Percentiles rank a stretch among this genome's conserved stretches.
These are phyloP conservation scores for Acrocephalus scirpaceus DNA, from an alignment of 2,797 vertebrate species.

Conservation along the genomic window DNA sequence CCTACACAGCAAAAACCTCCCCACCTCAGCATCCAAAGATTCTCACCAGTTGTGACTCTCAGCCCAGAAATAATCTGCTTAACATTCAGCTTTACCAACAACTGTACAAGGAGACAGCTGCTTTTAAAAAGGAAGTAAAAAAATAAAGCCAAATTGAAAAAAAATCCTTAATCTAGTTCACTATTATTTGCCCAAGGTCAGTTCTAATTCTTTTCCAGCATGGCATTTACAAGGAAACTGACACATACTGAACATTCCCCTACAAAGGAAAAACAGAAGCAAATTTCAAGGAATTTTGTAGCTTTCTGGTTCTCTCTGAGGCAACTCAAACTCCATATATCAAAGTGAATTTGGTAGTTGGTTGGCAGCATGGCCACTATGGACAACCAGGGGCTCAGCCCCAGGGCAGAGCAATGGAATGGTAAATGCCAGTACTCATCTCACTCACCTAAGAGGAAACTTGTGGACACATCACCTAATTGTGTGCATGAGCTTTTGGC, in stretches of 20 bases:
- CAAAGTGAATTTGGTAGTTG: neutral
- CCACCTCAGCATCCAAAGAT: neutral
- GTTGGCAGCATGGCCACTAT: accelerated
- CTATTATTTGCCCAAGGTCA: neutral
- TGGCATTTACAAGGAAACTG: neutral
- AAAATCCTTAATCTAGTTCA: neutral
- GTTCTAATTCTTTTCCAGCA: neutral
- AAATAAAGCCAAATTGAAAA: neutral
- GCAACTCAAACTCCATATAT: neutral
- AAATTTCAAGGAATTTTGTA: neutral
- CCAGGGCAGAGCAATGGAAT: accelerated
- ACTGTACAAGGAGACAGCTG: neutral
- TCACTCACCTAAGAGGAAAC: neutral
- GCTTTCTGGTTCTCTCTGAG: neutral
- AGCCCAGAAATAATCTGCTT: neutral
- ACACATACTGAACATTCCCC: neutral
- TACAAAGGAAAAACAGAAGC: neutral
- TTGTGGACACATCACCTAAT: neutral
- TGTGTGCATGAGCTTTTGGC: neutral
- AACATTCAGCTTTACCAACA: neutral
- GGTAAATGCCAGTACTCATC: neutral
- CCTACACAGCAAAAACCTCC: neutral
- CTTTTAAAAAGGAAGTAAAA: neutral
- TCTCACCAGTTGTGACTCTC: neutral
- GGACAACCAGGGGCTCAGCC: neutral